Conservation (phyloP, 2,113 vertebrate genomes). For the Cynocephalus volans region DNA sequence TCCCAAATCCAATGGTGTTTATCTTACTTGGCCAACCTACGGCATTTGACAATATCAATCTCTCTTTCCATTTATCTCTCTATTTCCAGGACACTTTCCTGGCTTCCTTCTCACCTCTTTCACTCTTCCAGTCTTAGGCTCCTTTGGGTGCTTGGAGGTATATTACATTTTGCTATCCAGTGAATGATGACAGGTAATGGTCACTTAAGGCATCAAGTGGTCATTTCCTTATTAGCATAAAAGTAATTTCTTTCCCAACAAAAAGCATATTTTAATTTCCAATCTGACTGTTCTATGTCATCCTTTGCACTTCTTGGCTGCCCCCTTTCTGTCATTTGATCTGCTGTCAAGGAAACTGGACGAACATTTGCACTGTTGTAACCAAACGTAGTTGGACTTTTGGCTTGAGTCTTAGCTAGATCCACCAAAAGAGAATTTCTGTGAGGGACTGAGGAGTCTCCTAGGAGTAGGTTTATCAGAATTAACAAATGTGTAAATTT, state of each 20-base stretch:
- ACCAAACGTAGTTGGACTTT: background rate
- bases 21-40: background rate
- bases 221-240: conserved; percentile 1
- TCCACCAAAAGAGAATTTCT: background rate
- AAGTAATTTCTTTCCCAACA: background rate
- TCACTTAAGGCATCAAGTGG: background rate
- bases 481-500: background rate
- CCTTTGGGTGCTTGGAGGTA: background rate
- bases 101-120: background rate
- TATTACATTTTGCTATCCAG: background rate
- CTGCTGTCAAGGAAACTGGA: background rate
- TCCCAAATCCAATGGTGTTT: background rate
- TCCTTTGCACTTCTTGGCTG: background rate
- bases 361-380: background rate
- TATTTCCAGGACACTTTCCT: background rate
- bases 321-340: background rate
- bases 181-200: background rate
- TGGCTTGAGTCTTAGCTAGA: background rate
- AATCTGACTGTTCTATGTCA: background rate
- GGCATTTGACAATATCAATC: background rate
- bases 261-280: background rate
- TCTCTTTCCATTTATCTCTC: no score
- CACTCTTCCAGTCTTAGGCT: background rate
- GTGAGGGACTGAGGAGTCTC: background rate
- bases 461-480: background rate